phyloP scores from a whole-genome alignment of 1,140 invertebrate species.

The Microplitis demolitor region DNA sequence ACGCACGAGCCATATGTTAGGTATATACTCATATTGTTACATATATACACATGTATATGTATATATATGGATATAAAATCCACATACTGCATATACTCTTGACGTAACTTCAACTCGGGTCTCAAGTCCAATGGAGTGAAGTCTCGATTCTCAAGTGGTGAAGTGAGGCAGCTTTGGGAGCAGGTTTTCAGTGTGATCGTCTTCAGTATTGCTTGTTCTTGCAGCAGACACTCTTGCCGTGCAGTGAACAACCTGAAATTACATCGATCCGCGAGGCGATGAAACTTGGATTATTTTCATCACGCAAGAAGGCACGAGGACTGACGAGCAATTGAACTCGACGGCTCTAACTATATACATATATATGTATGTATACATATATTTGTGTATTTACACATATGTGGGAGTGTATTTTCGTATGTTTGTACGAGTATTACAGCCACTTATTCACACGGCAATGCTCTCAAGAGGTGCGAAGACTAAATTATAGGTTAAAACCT shows the following conservation, averaged over 20 bases:
- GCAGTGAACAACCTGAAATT: constrained; percentile 30
- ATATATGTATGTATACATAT: constrained; percentile 7
- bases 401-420: constrained; percentile 23
- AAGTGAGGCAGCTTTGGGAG: not conserved
- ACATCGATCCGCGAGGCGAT: constrained; percentile 28
- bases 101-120: too few species aligned
- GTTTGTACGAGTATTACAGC: constrained; percentile 28
- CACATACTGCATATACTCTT: too few species aligned
- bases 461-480: constrained; percentile 25
- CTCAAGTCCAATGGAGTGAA: not conserved
- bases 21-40: not conserved
- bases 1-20: constrained; percentile 37
- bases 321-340: constrained; percentile 12
- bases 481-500: constrained; percentile 25
- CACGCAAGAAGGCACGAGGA: constrained; percentile 24
- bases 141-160: not conserved
- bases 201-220: not conserved
- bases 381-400: not conserved
- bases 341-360: not conserved
- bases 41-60: not conserved
- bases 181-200: not conserved
- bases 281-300: constrained; percentile 30
- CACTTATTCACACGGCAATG: constrained; percentile 30
- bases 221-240: constrained; percentile 16
- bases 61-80: too few species aligned